phyloP scores from a whole-genome alignment of 2,888 invertebrate species.

The Helicoverpa assulta region DNA sequence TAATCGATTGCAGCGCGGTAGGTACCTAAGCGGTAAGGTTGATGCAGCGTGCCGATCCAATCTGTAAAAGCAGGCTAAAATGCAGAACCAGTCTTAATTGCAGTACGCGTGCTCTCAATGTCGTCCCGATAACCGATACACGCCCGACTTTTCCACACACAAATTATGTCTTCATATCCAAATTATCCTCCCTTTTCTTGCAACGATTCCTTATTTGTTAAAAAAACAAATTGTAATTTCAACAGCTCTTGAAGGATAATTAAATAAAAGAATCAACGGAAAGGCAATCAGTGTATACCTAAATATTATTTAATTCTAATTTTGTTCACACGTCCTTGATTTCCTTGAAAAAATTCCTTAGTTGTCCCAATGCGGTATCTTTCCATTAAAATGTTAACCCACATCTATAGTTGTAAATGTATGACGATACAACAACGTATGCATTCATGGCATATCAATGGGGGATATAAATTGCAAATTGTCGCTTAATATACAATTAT shows the following conservation, averaged over 20 bases:
- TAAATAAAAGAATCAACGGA: no score
- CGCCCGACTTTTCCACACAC: slow-evolving; percentile 12
- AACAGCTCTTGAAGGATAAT: no score
- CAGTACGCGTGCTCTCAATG: slow-evolving; percentile 22
- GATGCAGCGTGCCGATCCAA: slow-evolving; percentile 1
- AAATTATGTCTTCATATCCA: background rate
- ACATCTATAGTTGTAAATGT: slow-evolving; percentile 12
- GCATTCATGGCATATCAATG: slow-evolving; percentile 50
- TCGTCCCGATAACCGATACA: slow-evolving; percentile 9
- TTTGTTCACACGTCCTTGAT: slow-evolving; percentile 10
- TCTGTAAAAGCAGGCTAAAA: slow-evolving; percentile 20
- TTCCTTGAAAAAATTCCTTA: slow-evolving; percentile 6
- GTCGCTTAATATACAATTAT: slow-evolving; percentile 60
- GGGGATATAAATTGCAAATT: slow-evolving; percentile 63
- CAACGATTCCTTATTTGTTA: slow-evolving; percentile 3
- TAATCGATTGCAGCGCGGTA: background rate
- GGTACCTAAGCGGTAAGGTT: background rate
- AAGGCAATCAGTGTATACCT: no score
- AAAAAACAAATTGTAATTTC: no score
- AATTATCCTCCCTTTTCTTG: slow-evolving; percentile 16
- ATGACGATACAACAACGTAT: background rate
- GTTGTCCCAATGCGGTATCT: slow-evolving; percentile 9
- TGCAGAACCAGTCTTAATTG: slow-evolving; percentile 29
- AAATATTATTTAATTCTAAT: no score
- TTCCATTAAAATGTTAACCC: slow-evolving; percentile 26